A percentile compares a stretch with the other conserved stretches of the same genome.
Conservation (phyloP, 2,797 vertebrate genomes). For the Cephalopachus bancanus region DNA sequence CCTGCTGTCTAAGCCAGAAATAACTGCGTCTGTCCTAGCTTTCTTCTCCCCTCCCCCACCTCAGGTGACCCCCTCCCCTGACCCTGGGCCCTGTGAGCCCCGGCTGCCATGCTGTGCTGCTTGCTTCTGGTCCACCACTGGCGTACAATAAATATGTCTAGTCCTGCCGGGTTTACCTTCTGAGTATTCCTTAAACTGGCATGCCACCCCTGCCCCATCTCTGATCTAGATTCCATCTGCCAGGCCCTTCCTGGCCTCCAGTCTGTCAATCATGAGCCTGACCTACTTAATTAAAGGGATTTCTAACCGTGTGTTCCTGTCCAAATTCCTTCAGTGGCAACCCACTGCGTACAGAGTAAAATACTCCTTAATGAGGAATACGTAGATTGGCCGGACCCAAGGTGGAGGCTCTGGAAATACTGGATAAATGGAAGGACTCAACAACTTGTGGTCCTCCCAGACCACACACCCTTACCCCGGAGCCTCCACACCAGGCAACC, state of each 20-base stretch:
- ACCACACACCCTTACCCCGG: not conserved
- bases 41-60: not conserved
- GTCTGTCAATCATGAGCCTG: not conserved
- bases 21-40: fast-evolving
- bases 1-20: not conserved
- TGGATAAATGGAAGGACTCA: not conserved
- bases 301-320: not conserved
- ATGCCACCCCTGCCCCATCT: not conserved
- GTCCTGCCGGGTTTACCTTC: not conserved
- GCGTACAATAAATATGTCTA: not conserved
- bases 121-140: not conserved
- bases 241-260: not conserved
- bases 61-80: not conserved
- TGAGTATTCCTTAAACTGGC: not conserved
- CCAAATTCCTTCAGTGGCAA: not conserved
- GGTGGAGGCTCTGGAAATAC: not conserved
- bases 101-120: not conserved
- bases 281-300: slow-evolving; percentile 16
- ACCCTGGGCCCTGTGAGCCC: not conserved
- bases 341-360: not conserved
- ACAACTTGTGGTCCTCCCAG: not conserved
- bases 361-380: not conserved
- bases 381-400: not conserved
- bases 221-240: not conserved
- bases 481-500: not conserved